Percentiles rank a stretch among this genome's conserved stretches.
These are phyloP conservation scores for Atrichornis clamosus DNA, from an alignment of 2,113 vertebrate species.

Conservation along the genomic window DNA sequence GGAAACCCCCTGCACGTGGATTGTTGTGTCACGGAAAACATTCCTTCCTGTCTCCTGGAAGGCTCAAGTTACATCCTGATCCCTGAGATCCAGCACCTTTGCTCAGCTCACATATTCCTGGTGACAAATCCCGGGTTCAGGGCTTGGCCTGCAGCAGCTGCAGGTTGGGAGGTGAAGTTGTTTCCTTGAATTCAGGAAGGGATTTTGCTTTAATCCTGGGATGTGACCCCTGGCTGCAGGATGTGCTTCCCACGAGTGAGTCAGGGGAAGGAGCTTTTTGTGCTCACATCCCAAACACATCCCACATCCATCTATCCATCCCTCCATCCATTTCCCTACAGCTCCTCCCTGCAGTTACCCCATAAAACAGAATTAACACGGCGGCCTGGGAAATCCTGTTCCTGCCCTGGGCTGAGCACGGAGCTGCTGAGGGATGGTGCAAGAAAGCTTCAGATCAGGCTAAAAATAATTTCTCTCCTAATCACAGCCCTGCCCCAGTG, in stretches of 20 bases:
- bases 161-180: not conserved
- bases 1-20: not conserved
- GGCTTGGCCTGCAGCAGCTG: not conserved
- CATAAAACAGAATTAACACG: not conserved
- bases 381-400: not conserved
- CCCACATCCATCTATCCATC: not conserved
- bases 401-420: not conserved
- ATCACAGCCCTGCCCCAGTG: rapidly evolving
- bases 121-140: not conserved
- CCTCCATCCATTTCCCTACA: not conserved
- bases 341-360: not conserved
- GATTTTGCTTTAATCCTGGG: not conserved
- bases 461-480: not conserved
- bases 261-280: not conserved
- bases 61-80: not conserved
- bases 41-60: not conserved
- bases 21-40: not conserved
- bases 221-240: not conserved
- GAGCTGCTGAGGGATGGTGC: not conserved
- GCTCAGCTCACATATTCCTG: not conserved
- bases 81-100: not conserved
- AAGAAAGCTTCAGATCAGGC: not conserved
- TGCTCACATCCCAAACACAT: not conserved
- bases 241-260: not conserved
- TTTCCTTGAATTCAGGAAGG: no score